Conservation (phyloP, 1,140 invertebrate genomes). For the Diploscapter pachys region DNA sequence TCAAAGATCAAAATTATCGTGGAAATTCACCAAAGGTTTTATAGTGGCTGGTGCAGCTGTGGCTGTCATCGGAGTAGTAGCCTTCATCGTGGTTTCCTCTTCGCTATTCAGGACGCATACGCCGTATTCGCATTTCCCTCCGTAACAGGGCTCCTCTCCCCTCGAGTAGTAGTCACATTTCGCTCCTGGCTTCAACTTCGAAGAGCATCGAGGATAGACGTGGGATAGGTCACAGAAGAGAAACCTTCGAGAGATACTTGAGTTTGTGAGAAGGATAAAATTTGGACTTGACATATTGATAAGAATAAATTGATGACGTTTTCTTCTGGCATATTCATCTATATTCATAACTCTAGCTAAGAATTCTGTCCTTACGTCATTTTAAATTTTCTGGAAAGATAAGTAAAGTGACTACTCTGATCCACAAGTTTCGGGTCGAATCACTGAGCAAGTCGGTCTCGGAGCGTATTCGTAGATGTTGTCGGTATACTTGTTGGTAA, state of each 20-base stretch:
- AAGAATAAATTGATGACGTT: no score
- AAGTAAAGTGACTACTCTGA: conserved; percentile 27
- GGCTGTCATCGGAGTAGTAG: conserved; percentile 23
- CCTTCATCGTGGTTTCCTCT: background rate
- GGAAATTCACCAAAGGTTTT: conserved; percentile 9
- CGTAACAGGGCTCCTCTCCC: conserved; percentile 36
- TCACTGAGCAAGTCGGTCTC: conserved; percentile 41
- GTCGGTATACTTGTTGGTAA: conserved; percentile 52
- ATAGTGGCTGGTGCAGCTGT: conserved; percentile 23
- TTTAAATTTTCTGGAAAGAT: no score
- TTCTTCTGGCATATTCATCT: no score
- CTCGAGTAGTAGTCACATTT: conserved; percentile 21
- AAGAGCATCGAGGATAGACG: conserved; percentile 43
- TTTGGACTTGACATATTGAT: no score
- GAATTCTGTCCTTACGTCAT: no score
- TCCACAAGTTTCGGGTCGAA: conserved; percentile 41
- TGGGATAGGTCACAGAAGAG: conserved; percentile 52
- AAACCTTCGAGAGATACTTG: conserved; percentile 18
- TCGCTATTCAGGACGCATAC: conserved; percentile 24
- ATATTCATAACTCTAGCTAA: no score
- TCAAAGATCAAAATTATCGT: background rate
- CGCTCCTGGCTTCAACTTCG: conserved; percentile 44
- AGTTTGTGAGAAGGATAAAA: no score
- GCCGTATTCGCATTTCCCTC: conserved; percentile 30
- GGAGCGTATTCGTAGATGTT: conserved; percentile 54